Base-by-base conservation (phyloP, 2,888 invertebrate species). In the Euclidia mi region DNA sequence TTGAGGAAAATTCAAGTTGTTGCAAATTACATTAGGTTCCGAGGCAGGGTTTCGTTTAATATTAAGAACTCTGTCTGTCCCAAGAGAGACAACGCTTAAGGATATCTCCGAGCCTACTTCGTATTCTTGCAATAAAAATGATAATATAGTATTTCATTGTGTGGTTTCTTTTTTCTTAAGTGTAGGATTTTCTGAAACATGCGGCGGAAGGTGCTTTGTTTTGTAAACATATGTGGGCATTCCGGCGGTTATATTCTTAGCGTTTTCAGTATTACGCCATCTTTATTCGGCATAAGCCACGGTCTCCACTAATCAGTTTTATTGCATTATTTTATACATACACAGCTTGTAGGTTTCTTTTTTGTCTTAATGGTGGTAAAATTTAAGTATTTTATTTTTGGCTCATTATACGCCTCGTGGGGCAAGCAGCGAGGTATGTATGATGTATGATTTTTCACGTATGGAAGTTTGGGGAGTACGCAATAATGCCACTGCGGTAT, bases 111-210 rank as follows among this genome's bases (percentile, higher is more conserved):
- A 6, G 41, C 40, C 50, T 63, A 43, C 49, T 60, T 64, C 41
- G 35, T 56, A 56, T 70, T 65, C 58, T 9, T 11, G 46, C 44
- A 56, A 52, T 73, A 69, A 61, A 73, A 61, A 73, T 70, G 45
- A 56, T 56, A 68, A 47, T 55, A 56, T 46, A 61, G 46, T 55
- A 18, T 55, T 38, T 48, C 40, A 32, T 43, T 46, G 25, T 59
- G 46, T 45, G 45, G 57, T 61, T 46, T 46, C 48, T 15, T 51
- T 55, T 42, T 42, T 42, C 34, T 28, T 53, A 58, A 56, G 43
- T 49, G 37, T 44, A 53, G 42, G 51, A 53, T 68, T 37, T 56
- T 50, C 3, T 35, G 10, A 12, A 58, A 57, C 28, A 49, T 38
- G 12, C 15, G 7, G 46, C 40, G 41, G 17, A 48, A 41, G 29